These are phyloP conservation scores for Presbytis comata DNA, from an alignment of 2,797 vertebrate genomes.

Conservation along the genomic window DNA sequence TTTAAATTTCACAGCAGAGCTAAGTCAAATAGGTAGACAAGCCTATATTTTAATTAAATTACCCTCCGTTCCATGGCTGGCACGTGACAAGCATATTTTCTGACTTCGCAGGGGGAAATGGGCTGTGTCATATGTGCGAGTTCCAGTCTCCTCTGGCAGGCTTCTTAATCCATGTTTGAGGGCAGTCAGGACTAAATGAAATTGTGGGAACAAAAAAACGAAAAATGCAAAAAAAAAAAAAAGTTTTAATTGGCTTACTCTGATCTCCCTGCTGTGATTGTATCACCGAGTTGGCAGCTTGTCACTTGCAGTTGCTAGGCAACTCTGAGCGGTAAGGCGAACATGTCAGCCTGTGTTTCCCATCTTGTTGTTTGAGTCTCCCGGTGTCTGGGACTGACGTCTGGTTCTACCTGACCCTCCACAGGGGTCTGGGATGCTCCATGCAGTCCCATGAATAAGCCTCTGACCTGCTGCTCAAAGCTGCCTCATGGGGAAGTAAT, in stretches of 20 bases:
- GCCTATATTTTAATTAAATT: background rate
- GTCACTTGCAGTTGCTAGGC: constrained; percentile 74
- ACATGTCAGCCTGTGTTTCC: constrained; percentile 45
- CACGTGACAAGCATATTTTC: accelerated
- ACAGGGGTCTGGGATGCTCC: background rate
- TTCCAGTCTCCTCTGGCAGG: background rate
- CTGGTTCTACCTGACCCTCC: background rate
- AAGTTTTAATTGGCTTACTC: constrained; percentile 75
- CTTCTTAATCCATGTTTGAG: constrained; percentile 59
- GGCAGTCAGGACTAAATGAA: constrained; percentile 66
- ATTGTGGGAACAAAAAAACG: constrained; percentile 54
- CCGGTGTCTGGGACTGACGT: background rate
- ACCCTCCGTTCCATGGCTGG: background rate
- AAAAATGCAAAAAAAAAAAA: constrained; percentile 46
- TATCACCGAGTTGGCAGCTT: constrained; percentile 69
- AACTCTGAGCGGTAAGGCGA: constrained; percentile 38
- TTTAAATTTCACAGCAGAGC: background rate
- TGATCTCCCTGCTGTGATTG: constrained; percentile 74
- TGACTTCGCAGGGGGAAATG: accelerated
- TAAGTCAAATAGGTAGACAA: background rate
- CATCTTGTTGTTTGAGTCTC: constrained; percentile 41
- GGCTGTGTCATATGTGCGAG: accelerated
- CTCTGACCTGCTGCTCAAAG: background rate
- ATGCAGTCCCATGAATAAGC: background rate
- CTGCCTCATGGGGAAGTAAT: background rate